Evolutionary conservation across 2,888 invertebrate genomes (phyloP).

Genomic region (Phasia obesa): DNA sequence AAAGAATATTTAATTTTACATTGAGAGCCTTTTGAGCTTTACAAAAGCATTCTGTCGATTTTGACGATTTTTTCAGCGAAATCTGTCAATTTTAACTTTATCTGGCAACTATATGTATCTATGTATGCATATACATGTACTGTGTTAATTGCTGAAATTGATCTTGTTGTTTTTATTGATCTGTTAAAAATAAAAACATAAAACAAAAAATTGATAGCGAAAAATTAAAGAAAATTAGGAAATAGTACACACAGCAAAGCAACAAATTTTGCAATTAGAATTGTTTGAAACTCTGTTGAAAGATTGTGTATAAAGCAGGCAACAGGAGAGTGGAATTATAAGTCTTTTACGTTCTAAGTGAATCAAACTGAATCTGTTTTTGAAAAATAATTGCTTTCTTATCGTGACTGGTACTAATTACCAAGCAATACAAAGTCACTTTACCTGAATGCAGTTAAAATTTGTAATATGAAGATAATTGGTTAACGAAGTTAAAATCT

Average conservation of each 20-base stretch:
- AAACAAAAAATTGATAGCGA: background rate
- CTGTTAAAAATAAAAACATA: background rate
- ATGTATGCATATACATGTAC: no score
- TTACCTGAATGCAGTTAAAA: no score
- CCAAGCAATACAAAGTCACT: background rate
- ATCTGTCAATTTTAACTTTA: background rate
- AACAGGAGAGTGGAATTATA: no score
- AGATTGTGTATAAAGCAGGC: no score
- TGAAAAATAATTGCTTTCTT: background rate
- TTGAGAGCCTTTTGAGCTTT: no score
- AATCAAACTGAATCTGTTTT: background rate
- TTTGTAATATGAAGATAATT: no score
- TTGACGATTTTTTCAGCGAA: background rate
- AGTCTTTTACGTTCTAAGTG: no score
- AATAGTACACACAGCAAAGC: background rate
- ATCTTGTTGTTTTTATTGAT: conserved; percentile 30
- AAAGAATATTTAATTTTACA: no score
- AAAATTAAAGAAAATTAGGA: conserved; percentile 9
- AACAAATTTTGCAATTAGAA: conserved; percentile 29
- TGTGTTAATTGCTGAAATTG: conserved; percentile 21
- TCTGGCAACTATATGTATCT: background rate
- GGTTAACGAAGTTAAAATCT: no score
- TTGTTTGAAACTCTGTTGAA: background rate
- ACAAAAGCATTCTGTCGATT: no score
- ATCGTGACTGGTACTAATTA: background rate